Evolutionary conservation across 2,113 vertebrate species (phyloP).

Genomic region (Embiotoca jacksoni): DNA sequence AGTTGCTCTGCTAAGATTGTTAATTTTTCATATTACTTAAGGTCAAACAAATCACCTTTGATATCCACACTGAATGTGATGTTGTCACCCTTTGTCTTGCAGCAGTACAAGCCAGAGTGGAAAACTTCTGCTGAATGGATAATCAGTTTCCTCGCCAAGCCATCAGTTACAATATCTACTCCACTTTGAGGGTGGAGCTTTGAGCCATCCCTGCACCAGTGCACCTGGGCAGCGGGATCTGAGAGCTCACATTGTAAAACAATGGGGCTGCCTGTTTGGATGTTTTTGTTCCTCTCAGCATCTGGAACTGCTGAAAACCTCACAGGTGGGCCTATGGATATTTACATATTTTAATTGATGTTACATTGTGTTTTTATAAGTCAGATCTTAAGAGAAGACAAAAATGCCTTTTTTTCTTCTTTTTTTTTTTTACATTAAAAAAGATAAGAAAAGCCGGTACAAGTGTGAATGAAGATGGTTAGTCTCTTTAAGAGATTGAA

Average conservation of each 20-base stretch:
- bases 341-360: conserved; percentile 64
- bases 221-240: conserved; percentile 80
- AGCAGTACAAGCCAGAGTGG: conserved; percentile 85
- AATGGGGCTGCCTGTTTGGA: conserved; percentile 75
- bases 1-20: conserved; percentile 61
- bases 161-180: conserved; percentile 76
- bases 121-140: conserved; percentile 80
- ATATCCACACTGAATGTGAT: conserved; percentile 84
- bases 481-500: conserved; percentile 37
- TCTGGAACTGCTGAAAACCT: conserved; percentile 84
- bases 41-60: conserved; percentile 82
- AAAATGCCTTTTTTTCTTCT: neutral
- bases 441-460: neutral
- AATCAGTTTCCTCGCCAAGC: conserved; percentile 69
- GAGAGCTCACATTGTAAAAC: conserved; percentile 84
- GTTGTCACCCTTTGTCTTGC: conserved; percentile 84
- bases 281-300: conserved; percentile 77
- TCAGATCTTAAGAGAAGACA: conserved; percentile 22
- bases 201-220: conserved; percentile 85
- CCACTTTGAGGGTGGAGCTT: conserved; percentile 79
- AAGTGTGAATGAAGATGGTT: conserved; percentile 39
- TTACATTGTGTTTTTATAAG: conserved; percentile 32
- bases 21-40: conserved; percentile 52
- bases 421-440: neutral
- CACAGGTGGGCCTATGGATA: conserved; percentile 83